These are phyloP conservation scores for Thymallus thymallus DNA, from an alignment of 2,113 vertebrate genomes.

Conservation along the genomic window DNA sequence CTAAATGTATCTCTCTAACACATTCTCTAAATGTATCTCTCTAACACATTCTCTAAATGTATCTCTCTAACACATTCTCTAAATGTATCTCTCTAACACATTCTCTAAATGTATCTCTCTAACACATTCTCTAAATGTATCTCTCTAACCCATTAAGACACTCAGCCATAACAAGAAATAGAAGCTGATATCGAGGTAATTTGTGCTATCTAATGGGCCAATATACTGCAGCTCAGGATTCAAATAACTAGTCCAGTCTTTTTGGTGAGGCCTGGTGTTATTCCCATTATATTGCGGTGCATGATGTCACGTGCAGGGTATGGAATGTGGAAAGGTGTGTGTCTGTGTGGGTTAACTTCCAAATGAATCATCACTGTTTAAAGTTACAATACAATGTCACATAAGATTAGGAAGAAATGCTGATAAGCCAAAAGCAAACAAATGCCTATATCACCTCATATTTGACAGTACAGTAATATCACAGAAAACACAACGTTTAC, in stretches of 20 bases:
- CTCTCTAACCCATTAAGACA: neutral
- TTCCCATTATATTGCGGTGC: neutral
- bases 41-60: too few relatives aligned
- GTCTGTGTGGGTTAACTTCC: neutral
- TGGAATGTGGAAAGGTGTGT: slow-evolving; percentile 1
- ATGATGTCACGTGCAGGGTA: neutral
- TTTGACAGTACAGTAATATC: neutral
- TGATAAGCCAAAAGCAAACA: neutral
- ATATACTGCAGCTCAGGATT: neutral
- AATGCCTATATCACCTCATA: too few relatives aligned
- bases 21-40: too few relatives aligned
- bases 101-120: too few relatives aligned
- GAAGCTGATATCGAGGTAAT: neutral
- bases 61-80: too few relatives aligned
- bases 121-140: too few relatives aligned
- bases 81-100: too few relatives aligned
- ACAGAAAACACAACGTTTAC: neutral
- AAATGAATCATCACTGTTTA: neutral
- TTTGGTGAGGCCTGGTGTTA: neutral
- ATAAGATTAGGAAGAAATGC: neutral
- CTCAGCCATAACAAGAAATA: too few relatives aligned
- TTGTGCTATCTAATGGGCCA: neutral
- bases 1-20: too few relatives aligned
- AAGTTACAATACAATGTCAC: neutral
- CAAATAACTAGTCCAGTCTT: neutral